phyloP scores from a whole-genome alignment of 2,797 vertebrate species.

The Danio albolineatus region DNA sequence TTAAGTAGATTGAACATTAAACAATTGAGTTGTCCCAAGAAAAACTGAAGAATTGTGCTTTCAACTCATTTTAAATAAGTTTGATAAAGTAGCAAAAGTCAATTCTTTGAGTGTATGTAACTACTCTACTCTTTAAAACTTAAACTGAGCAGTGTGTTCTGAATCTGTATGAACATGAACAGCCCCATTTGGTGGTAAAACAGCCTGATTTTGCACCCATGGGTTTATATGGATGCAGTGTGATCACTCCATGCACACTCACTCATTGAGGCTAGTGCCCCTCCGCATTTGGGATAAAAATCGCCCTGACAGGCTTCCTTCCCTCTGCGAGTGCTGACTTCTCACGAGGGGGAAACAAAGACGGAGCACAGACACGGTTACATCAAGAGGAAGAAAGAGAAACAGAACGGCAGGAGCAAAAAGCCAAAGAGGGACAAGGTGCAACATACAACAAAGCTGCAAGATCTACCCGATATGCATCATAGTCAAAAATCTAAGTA shows the following conservation, averaged over 20 bases:
- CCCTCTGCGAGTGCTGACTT: slow-evolving; percentile 64
- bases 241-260: slow-evolving; percentile 69
- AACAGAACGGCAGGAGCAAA: slow-evolving; percentile 24
- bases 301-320: slow-evolving; percentile 67
- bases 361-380: slow-evolving; percentile 35
- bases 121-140: background rate
- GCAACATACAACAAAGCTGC: slow-evolving; percentile 41
- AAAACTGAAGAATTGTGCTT: too few species aligned
- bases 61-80: too few species aligned
- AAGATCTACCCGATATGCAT: background rate
- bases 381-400: slow-evolving; percentile 35
- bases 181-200: slow-evolving; percentile 40
- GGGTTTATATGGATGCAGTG: slow-evolving; percentile 51
- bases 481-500: slow-evolving; percentile 6
- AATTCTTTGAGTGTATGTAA: background rate
- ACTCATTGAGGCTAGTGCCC: slow-evolving; percentile 76
- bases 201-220: slow-evolving; percentile 56
- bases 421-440: slow-evolving; percentile 44
- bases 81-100: too few species aligned
- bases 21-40: too few species aligned
- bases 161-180: slow-evolving; percentile 5
- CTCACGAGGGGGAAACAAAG: slow-evolving; percentile 49
- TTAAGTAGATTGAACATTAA: too few species aligned
- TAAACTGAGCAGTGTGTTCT: background rate
- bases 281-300: slow-evolving; percentile 72